Conservation (phyloP, 53 echinoderm and acorn worm genomes). For the Temnopleurus reevesii region DNA sequence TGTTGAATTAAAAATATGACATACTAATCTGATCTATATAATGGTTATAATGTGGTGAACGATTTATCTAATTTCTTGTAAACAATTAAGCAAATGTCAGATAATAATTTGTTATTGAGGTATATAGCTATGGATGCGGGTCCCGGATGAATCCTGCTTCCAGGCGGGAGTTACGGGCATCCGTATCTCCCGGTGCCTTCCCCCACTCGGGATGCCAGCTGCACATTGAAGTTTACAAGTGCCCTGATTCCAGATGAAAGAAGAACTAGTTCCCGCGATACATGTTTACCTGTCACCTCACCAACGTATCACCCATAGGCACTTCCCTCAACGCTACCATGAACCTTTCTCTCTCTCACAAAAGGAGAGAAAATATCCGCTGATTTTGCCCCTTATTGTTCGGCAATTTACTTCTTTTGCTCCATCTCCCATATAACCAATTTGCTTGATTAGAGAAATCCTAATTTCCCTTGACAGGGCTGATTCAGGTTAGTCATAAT, state of each 20-base stretch:
- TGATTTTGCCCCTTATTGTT: not conserved
- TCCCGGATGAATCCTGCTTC: not conserved
- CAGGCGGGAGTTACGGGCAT: not conserved
- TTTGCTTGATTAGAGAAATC: not conserved
- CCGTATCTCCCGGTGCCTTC: not conserved
- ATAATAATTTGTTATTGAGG: not conserved
- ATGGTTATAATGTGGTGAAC: too few relatives aligned
- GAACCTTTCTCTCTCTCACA: not conserved
- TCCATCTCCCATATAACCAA: conserved; percentile 10
- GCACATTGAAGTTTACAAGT: not conserved
- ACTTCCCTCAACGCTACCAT: not conserved
- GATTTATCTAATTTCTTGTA: not conserved
- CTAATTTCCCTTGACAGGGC: conserved; percentile 26
- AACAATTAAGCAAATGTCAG: not conserved
- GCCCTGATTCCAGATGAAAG: not conserved
- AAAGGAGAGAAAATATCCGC: too few relatives aligned
- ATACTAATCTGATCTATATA: too few relatives aligned
- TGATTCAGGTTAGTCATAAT: not conserved
- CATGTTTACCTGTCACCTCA: not conserved
- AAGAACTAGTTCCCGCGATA: not conserved
- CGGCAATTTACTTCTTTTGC: not conserved
- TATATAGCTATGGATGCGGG: not conserved
- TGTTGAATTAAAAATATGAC: too few relatives aligned
- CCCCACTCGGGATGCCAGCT: not conserved
- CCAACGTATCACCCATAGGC: not conserved